Evolutionary conservation across 2,888 invertebrate genomes (phyloP).

Genomic region (Cosmia trapezina): DNA sequence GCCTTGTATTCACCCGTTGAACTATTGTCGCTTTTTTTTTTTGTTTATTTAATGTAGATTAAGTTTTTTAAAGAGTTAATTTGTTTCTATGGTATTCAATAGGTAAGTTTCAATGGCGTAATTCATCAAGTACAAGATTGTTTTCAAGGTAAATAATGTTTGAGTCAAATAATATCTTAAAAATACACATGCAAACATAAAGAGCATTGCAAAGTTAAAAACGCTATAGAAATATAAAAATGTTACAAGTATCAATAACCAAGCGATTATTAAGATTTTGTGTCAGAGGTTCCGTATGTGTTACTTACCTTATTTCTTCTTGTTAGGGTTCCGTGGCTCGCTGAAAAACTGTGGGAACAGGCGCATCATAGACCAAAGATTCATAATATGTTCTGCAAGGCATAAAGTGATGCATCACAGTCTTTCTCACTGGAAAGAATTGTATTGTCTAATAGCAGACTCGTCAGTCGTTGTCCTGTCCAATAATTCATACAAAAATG

Average conservation of each 20-base stretch:
- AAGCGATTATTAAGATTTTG: slow-evolving; percentile 29
- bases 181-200: slow-evolving; percentile 42
- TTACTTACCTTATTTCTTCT: slow-evolving; percentile 53
- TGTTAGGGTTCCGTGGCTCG: neutral
- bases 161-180: slow-evolving; percentile 25
- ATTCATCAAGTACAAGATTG: slow-evolving; percentile 4
- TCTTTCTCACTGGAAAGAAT: neutral
- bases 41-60: neutral
- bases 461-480: neutral
- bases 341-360: slow-evolving; percentile 16
- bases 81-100: neutral
- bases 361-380: slow-evolving; percentile 1
- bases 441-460: neutral
- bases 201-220: slow-evolving; percentile 61
- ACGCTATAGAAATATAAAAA: slow-evolving; percentile 8
- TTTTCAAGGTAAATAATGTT: slow-evolving; percentile 5
- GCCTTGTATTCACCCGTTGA: slow-evolving; percentile 1
- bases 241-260: slow-evolving; percentile 35
- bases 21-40: slow-evolving; percentile 10
- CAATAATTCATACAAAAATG: neutral
- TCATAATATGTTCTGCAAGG: neutral
- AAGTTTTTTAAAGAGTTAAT: neutral
- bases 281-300: slow-evolving; percentile 15
- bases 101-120: neutral
- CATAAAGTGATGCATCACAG: neutral